Evolutionary conservation across 2,888 invertebrate genomes (phyloP), one percentile per base, ranked within the genome.

Genomic region (Drosophila prolongata): DNA sequence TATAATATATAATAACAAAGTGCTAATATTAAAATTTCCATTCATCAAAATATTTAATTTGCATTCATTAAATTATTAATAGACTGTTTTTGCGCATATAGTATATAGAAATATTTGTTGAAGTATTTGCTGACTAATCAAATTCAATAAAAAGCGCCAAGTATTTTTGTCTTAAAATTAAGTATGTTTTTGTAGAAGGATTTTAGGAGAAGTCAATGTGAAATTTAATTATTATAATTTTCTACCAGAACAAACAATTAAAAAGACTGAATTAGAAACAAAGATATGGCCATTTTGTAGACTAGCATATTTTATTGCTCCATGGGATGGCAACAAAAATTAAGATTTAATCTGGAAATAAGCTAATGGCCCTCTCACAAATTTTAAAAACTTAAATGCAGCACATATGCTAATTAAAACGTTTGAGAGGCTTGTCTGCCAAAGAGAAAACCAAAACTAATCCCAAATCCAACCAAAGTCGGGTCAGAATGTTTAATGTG

Each of bases 401-500:
- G 49, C 16, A 16, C 35, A 59, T 43, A 43, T 19, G 60, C 27
- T 44, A 46, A 47, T 47, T 14, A 11, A 38, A 60, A 34, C 24
- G 30, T 38, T 24, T 24, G 44, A 50, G 64, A 61, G 69, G 61
- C 71, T 70, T 71, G 71, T 70, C 69, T 30, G 46, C 27, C 13
- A 43, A 54, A 52, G 37, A 55, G 16, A 24, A 52, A 62, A 42
- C 42, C 35, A 37, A n/a, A 10, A 14, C 46, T 14, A 47, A 19
- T 35, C 35, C 42, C 43, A 38, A 13, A 38, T 35, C 30, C 40
- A 59, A 74, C 46, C 55, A 52, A 59, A 52, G 57, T 57, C 54
- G 38, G 57, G 27, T 30, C 46, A 14, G 30, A 27, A 50, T 62
- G 71, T 67, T 82, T 69, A 75, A 79, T 81, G 67, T 79, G 86